Percentiles rank a stretch among this genome's conserved stretches.
phyloP scores from a whole-genome alignment of 2,113 vertebrate species.

The Alethe castanea region DNA sequence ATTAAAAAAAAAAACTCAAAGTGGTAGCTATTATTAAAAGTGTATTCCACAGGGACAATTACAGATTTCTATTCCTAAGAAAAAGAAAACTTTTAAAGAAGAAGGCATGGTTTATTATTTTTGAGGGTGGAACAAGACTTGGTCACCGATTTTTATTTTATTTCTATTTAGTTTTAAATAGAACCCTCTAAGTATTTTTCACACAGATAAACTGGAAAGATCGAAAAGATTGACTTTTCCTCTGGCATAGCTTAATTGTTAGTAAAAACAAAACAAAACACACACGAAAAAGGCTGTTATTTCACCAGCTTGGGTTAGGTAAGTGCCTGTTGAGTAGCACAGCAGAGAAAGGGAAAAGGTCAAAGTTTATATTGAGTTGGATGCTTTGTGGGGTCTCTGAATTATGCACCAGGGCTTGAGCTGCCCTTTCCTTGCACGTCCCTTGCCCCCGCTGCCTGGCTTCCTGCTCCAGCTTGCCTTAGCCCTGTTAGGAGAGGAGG shows the following conservation, averaged over 20 bases:
- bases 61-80: neutral
- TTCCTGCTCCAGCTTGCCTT: neutral
- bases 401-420: neutral
- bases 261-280: neutral
- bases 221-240: neutral
- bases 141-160: neutral
- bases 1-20: neutral
- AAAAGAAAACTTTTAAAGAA: neutral
- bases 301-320: constrained; percentile 22
- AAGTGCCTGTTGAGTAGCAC: constrained; percentile 31
- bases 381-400: neutral
- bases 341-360: constrained; percentile 37
- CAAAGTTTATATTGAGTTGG: constrained; percentile 23
- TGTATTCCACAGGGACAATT: neutral
- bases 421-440: neutral
- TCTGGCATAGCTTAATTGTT: neutral
- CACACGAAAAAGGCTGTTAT: neutral
- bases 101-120: neutral
- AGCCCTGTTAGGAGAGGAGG: neutral
- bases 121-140: neutral
- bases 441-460: neutral
- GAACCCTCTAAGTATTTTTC: constrained; percentile 7
- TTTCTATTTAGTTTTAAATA: constrained; percentile 32
- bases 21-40: neutral
- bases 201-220: constrained; percentile 20